phyloP scores from a whole-genome alignment of 2,888 invertebrate genomes.

The Volucella inanis region DNA sequence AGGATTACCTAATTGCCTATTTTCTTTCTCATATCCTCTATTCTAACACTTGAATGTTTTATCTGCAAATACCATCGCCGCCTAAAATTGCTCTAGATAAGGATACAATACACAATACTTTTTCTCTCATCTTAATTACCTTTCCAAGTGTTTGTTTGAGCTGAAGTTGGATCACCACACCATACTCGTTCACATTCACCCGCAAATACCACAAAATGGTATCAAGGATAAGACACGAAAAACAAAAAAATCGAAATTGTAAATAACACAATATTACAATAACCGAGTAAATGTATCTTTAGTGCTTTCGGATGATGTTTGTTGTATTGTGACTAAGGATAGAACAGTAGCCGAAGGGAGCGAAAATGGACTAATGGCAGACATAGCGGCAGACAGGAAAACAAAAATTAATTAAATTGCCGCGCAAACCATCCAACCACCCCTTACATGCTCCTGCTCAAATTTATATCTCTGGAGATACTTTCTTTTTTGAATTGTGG shows the following conservation, averaged over 20 bases:
- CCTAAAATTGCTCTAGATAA: slow-evolving; percentile 3
- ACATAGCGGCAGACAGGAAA: slow-evolving; percentile 58
- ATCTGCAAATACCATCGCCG: slow-evolving; percentile 23
- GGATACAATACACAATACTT: slow-evolving; percentile 5
- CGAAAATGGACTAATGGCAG: slow-evolving; percentile 48
- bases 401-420: slow-evolving; percentile 72
- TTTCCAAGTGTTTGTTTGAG: slow-evolving; percentile 40
- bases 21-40: slow-evolving; percentile 8
- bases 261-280: slow-evolving; percentile 54
- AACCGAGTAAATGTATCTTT: slow-evolving; percentile 26
- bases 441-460: slow-evolving; percentile 7
- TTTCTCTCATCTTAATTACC: slow-evolving; percentile 60
- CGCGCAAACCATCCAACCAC: slow-evolving; percentile 30
- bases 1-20: slow-evolving; percentile 38
- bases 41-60: slow-evolving; percentile 4
- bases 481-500: slow-evolving; percentile 45
- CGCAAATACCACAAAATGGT: neutral
- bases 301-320: slow-evolving; percentile 1
- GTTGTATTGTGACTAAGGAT: slow-evolving; percentile 32
- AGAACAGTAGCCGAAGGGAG: slow-evolving; percentile 6
- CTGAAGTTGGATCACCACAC: slow-evolving; percentile 14
- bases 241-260: slow-evolving; percentile 26
- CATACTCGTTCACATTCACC: neutral
- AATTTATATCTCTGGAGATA: slow-evolving; percentile 1
- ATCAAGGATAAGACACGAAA: neutral